phyloP scores from a whole-genome alignment of 2,888 invertebrate species.

The Heliconius cydno region DNA sequence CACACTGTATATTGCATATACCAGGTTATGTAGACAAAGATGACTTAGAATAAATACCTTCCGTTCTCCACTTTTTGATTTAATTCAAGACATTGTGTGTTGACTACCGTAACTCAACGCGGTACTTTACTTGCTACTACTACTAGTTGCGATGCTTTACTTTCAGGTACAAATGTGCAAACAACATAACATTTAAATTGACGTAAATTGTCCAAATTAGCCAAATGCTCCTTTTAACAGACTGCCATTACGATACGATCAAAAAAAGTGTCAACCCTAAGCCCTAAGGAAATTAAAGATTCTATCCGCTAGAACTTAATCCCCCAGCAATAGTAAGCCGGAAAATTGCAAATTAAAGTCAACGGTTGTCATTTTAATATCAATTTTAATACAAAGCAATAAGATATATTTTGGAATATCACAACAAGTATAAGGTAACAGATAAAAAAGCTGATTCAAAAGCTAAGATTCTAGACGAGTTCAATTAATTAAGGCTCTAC shows the following conservation, averaged over 20 bases:
- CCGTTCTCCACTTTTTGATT: too few species aligned
- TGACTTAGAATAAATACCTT: neutral
- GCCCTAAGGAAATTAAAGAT: conserved; percentile 81
- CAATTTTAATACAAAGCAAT: conserved; percentile 2
- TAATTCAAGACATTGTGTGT: neutral
- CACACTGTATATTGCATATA: neutral
- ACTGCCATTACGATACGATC: conserved; percentile 64
- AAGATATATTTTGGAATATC: conserved; percentile 33
- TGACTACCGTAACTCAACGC: neutral
- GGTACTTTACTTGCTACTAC: neutral
- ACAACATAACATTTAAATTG: neutral
- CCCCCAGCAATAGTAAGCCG: conserved; percentile 74
- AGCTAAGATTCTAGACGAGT: conserved; percentile 67
- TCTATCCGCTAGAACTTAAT: conserved; percentile 80
- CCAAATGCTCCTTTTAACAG: conserved; percentile 28
- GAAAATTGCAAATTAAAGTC: conserved; percentile 80
- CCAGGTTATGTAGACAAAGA: neutral
- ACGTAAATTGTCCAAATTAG: conserved; percentile 47
- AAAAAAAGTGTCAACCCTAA: conserved; percentile 60
- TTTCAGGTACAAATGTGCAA: neutral
- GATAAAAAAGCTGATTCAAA: conserved; percentile 75
- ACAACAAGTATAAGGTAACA: conserved; percentile 48
- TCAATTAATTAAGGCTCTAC: conserved; percentile 72
- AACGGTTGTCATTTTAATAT: conserved; percentile 11
- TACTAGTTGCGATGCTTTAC: neutral